Evolutionary conservation across 2,113 vertebrate species (phyloP).

Genomic region (Himantopus leucocephalus): DNA sequence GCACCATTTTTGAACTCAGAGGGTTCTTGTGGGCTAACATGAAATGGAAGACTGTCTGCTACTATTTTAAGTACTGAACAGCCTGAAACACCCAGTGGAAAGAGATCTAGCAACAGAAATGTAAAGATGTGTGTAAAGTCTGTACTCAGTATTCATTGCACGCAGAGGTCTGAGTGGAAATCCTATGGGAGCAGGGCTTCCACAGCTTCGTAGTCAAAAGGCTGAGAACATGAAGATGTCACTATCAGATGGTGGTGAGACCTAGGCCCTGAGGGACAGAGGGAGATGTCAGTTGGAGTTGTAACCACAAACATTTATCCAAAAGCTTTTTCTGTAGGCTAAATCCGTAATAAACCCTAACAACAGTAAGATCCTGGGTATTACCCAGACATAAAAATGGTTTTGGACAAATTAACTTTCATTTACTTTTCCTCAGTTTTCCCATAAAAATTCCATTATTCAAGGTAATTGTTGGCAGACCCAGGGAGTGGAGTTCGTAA

Average conservation of each 20-base stretch:
- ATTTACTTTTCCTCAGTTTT: background rate
- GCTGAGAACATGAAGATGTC: background rate
- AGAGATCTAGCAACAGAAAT: background rate
- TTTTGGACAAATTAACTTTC: background rate
- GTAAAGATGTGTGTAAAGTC: background rate
- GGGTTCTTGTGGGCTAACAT: background rate
- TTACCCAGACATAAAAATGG: background rate
- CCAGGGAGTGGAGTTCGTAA: background rate
- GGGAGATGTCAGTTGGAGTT: background rate
- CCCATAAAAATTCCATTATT: background rate
- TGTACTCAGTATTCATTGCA: background rate
- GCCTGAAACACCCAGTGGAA: background rate
- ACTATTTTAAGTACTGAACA: background rate
- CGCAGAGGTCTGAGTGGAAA: background rate
- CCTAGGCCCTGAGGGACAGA: background rate
- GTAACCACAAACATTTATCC: background rate
- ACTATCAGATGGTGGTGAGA: background rate
- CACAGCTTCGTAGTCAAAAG: background rate
- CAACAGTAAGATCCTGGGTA: background rate
- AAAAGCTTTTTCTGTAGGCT: background rate
- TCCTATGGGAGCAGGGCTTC: background rate
- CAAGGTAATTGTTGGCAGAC: background rate
- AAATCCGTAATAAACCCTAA: background rate
- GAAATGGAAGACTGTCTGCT: background rate
- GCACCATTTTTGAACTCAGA: background rate